Evolutionary conservation across 2,888 invertebrate species (phyloP).

Genomic region (Meta bourneti): DNA sequence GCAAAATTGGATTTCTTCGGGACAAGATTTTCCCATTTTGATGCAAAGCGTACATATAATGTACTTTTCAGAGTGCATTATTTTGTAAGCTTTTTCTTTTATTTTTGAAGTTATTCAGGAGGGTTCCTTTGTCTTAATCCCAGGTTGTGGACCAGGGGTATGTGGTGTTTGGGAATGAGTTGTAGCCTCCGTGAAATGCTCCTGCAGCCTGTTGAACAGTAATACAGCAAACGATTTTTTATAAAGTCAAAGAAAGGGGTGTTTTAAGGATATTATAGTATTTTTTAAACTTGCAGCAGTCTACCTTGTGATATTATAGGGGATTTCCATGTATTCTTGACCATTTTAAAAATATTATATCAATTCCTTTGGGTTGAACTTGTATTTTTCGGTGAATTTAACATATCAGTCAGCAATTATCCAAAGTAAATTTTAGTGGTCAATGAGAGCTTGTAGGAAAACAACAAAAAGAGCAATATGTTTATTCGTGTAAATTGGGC

Average conservation of each 20-base stretch:
- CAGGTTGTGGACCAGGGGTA: not conserved
- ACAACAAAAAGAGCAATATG: no score
- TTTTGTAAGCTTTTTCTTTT: slow-evolving; percentile 6
- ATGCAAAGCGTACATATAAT: slow-evolving; percentile 55
- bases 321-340: no score
- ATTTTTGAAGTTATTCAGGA: not conserved
- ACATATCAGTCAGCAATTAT: no score
- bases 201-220: not conserved
- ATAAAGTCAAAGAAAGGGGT: not conserved
- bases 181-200: not conserved
- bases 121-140: not conserved
- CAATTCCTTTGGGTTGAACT: no score
- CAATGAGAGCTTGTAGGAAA: no score
- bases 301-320: no score
- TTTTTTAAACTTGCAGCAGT: no score
- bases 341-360: no score
- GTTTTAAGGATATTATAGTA: not conserved
- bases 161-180: not conserved
- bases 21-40: slow-evolving; percentile 69
- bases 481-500: no score
- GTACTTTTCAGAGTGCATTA: slow-evolving; percentile 35
- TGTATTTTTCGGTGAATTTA: no score
- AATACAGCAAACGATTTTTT: no score
- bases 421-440: no score
- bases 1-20: slow-evolving; percentile 56